Evolutionary conservation across 2,113 vertebrate genomes (phyloP), one percentile per base, ranked within the genome.

Genomic region (Mesitornis unicolor): DNA sequence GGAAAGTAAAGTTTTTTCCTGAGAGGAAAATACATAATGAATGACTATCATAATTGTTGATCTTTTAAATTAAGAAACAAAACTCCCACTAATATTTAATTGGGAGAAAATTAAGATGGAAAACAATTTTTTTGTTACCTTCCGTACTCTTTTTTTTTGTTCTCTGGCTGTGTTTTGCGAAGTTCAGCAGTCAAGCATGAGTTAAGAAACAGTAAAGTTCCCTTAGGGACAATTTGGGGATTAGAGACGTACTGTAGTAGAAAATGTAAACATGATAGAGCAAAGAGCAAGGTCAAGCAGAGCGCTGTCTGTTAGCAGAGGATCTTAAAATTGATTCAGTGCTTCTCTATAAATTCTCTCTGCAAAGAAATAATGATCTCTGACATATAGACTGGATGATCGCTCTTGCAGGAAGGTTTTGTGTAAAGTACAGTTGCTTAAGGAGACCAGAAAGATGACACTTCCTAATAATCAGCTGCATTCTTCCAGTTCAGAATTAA

Each of bases 221-320:
- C 95, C 95, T 95, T 92, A 88, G 97, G 96, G 94, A 97, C 95
- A 86, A 88, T 97, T 95, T 64, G 65, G 65, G 95, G 96, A 97
- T 97, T 96, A 97, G 86, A 91, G 78, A 54, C 95, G 82, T 97
- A 95, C 93, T 97, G 93, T 95, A 94, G 95, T 86, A 96, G 95
- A 97, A 95, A 96, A 97, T 95, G 95, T 97, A 97, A 97, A 97
- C 96, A 96, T 43, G 84, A 94, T 82, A 95, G 94, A 95, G 95
- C 96, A 97, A 96, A 95, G 95, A 97, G 90, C 71, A 93, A 92
- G 97, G 96, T 97, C 97, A 97, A 91, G 87, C 86, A 91, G 86
- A 96, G 80, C 95, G 73, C 84, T 92, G 71, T 90, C 91, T 97
- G 93, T 97, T 97, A 95, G 92, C 91, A 92, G 91, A 97, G 94